Percentiles rank a stretch among this genome's conserved stretches.
Evolutionary conservation across 2,888 invertebrate genomes (phyloP).

Genomic region (Tyria jacobaeae): DNA sequence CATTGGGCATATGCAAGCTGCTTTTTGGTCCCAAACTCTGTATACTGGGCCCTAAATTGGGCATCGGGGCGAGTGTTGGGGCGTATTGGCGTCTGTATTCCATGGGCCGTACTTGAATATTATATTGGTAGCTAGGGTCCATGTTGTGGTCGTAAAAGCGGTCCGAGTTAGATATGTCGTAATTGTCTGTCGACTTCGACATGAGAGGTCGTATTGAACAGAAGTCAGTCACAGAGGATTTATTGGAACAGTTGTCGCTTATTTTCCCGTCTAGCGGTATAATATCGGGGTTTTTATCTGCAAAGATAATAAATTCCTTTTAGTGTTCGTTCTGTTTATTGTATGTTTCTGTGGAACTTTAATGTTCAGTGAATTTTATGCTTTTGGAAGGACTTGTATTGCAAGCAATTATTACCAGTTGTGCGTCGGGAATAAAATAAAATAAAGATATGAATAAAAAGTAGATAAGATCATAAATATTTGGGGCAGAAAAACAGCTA

Average conservation of each 20-base stretch:
- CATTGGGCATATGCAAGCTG: constrained; percentile 50
- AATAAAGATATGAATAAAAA: background rate
- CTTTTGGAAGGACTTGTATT: constrained; percentile 20
- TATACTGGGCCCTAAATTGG: constrained; percentile 68
- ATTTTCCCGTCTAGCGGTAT: constrained; percentile 82
- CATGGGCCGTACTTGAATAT: constrained; percentile 76
- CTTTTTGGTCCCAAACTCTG: constrained; percentile 62
- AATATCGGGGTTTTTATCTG: constrained; percentile 84
- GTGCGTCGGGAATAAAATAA: constrained; percentile 11
- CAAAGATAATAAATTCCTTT: constrained; percentile 35
- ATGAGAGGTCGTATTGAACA: constrained; percentile 77
- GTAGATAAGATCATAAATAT: too few relatives aligned
- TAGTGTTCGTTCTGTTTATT: constrained; percentile 25
- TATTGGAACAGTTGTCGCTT: constrained; percentile 80
- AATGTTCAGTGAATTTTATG: too few relatives aligned
- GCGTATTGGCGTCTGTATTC: constrained; percentile 72
- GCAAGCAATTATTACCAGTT: constrained; percentile 19
- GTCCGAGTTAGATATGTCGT: constrained; percentile 72
- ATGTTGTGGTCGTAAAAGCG: constrained; percentile 74
- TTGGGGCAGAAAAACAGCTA: too few relatives aligned
- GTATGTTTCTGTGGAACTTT: constrained; percentile 34
- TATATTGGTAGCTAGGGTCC: constrained; percentile 74
- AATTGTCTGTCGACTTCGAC: constrained; percentile 75
- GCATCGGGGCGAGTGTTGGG: constrained; percentile 60
- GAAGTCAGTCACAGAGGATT: constrained; percentile 79